Percentiles rank a stretch among this genome's conserved stretches.
Conservation (phyloP, 2,797 vertebrate genomes). For the Coluber constrictor region DNA sequence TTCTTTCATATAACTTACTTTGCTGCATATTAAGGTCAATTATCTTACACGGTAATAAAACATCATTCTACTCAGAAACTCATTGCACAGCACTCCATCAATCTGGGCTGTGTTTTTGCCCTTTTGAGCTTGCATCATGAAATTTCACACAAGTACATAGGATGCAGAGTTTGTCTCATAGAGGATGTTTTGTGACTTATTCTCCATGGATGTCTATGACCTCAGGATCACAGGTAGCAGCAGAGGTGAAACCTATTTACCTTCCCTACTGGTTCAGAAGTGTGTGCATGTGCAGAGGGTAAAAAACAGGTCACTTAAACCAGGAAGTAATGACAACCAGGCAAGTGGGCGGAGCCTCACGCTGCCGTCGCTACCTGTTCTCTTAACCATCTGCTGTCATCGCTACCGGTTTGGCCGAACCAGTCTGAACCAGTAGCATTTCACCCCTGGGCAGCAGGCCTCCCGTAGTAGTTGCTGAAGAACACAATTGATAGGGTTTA, state of each 20-base stretch:
- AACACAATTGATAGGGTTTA: neutral
- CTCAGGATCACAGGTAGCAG: neutral
- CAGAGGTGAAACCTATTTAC: too few species aligned
- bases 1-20: conserved; percentile 6
- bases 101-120: neutral
- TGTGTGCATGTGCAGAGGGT: too few species aligned
- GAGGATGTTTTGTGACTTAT: neutral
- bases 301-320: too few species aligned
- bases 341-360: too few species aligned
- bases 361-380: too few species aligned
- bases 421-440: too few species aligned
- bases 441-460: neutral
- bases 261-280: too few species aligned
- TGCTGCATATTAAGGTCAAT: neutral
- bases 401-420: too few species aligned
- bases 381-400: too few species aligned
- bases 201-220: neutral
- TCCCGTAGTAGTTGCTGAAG: neutral
- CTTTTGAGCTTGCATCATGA: neutral
- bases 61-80: neutral
- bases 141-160: neutral
- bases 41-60: neutral
- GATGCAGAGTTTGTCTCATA: neutral
- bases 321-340: too few species aligned
- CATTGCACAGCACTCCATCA: neutral